Evolutionary conservation across 2,797 vertebrate species (phyloP).

Genomic region (Valencia hispanica): DNA sequence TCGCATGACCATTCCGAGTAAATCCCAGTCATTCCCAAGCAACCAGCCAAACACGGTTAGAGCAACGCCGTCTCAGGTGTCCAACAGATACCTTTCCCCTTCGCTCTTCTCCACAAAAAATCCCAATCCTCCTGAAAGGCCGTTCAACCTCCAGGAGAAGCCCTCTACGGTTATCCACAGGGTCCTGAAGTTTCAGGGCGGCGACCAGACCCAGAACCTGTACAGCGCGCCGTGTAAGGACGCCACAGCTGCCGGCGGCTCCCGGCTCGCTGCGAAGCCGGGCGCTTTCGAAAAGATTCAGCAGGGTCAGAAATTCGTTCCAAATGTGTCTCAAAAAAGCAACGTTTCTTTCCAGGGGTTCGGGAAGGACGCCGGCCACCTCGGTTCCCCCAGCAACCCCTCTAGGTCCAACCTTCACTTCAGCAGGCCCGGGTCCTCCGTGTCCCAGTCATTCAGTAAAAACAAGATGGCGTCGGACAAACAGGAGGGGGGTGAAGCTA

Average conservation of each 20-base stretch:
- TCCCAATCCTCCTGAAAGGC: conserved; percentile 67
- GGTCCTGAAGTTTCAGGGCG: conserved; percentile 77
- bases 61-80: conserved; percentile 56
- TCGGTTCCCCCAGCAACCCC: conserved; percentile 50
- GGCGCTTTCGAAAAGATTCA: conserved; percentile 55
- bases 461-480: conserved; percentile 68
- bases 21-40: conserved; percentile 62
- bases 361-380: conserved; percentile 58
- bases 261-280: conserved; percentile 42
- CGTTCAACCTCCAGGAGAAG: conserved; percentile 76
- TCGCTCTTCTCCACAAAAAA: conserved; percentile 70
- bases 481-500: conserved; percentile 55
- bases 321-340: conserved; percentile 54
- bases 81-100: conserved; percentile 69
- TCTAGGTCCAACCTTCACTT: conserved; percentile 59
- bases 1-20: conserved; percentile 67
- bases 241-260: conserved; percentile 49
- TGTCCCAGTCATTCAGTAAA: conserved; percentile 70
- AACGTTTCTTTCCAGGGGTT: conserved; percentile 53
- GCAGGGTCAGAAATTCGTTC: conserved; percentile 51
- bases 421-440: conserved; percentile 60
- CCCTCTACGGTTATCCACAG: conserved; percentile 76
- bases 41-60: conserved; percentile 62
- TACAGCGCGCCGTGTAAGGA: conserved; percentile 74
- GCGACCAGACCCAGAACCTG: conserved; percentile 71